Evolutionary conservation across 2,888 invertebrate genomes (phyloP), one percentile per base, ranked within the genome.

Genomic region (Macropis europaea): DNA sequence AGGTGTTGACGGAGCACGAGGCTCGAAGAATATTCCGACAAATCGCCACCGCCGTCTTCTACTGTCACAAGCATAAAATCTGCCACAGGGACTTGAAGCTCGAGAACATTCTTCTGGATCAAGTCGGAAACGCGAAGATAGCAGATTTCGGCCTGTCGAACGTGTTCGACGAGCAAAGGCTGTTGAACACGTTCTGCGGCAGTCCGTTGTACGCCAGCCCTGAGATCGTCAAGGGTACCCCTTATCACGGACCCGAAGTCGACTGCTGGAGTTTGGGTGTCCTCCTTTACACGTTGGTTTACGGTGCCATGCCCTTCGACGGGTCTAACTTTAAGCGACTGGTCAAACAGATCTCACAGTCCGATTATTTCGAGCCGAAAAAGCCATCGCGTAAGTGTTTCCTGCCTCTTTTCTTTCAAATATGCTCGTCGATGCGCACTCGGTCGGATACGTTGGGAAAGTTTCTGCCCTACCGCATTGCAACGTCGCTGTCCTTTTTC

Each of bases 231-330:
- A 97, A 97, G 91, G 98, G 99, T 73, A 97, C 96, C 6, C 98
- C 98, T 0, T 99, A 99, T 89, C 95, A 96, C 87, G 99, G 99
- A 4, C 99, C 99, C 2, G 99, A 99, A 93, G 98, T 95, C 53
- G 95, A 96, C 87, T 95, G 95, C 88, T 96, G 95, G 99, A 99
- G 99, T 22, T 91, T 99, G 73, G 99, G 99, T 60, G 99, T 99
- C 50, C 92, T 99, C 48, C 92, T 99, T 7, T 99, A 99, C 90
- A 99, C 99, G 47, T 92, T 99, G 86, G 99, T 99, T 79, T 99
- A 99, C 90, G 99, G 99, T 82, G 98, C 99, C 77, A 99, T 99
- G 99, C 99, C 97, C 57, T 99, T 99, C 90, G 99, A 99, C 91
- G 99, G 99, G 71, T 97, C 97, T 75, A 98, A 99, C 91, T 99